Evolutionary conservation across 1,140 invertebrate species (phyloP).

Genomic region (Drosophila auraria): DNA sequence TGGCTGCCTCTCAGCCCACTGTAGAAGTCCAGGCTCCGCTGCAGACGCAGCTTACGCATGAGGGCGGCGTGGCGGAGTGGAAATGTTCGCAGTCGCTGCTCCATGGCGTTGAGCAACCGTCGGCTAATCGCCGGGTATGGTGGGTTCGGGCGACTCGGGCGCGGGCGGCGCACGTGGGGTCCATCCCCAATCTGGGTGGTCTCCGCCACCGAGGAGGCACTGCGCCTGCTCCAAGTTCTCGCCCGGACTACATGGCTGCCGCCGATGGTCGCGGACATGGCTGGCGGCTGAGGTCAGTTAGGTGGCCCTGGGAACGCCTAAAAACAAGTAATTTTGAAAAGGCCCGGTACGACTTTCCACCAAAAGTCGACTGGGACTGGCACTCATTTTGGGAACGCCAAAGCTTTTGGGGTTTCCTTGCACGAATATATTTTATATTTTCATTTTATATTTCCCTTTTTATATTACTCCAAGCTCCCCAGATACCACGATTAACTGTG

Average conservation of each 20-base stretch:
- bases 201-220: conserved; percentile 13
- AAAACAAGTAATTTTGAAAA: conserved; percentile 19
- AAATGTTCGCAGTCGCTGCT: conserved; percentile 1
- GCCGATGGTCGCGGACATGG: conserved; percentile 1
- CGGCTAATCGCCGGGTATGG: not conserved
- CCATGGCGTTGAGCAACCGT: not conserved
- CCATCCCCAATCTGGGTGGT: conserved; percentile 28
- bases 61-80: not conserved
- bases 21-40: conserved; percentile 29
- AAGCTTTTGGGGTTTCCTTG: not conserved
- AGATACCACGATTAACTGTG: not conserved
- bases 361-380: conserved; percentile 15
- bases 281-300: not conserved
- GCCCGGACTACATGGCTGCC: not conserved
- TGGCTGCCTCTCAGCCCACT: conserved; percentile 6
- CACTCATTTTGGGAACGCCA: not conserved
- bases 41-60: conserved; percentile 16
- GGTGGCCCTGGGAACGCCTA: not conserved
- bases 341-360: not conserved
- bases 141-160: not conserved
- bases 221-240: conserved; percentile 2
- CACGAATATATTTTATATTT: not conserved
- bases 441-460: not conserved
- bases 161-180: not conserved
- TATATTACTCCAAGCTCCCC: not conserved